These are phyloP conservation scores for Rotaria magnacalcarata DNA, from an alignment of 2,888 invertebrate species.

Conservation along the genomic window DNA sequence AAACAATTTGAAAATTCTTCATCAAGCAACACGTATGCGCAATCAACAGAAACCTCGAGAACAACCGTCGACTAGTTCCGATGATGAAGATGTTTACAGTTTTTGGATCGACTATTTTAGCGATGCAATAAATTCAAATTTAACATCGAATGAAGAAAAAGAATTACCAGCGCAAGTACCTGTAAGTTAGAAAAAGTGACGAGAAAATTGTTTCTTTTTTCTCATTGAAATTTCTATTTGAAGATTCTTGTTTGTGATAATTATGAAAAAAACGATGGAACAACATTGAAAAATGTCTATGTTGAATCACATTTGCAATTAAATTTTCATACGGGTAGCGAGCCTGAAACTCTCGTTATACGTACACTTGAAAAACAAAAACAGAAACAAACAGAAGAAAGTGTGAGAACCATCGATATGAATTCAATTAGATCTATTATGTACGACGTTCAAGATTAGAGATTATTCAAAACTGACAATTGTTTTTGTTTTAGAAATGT, in stretches of 20 bases:
- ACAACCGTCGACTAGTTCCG: neutral
- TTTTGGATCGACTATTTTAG: conserved; percentile 26
- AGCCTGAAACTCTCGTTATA: conserved; percentile 2
- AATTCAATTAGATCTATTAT: conserved; percentile 11
- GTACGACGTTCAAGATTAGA: neutral
- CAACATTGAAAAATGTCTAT: too few relatives aligned
- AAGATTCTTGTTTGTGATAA: too few relatives aligned
- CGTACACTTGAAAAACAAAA: neutral
- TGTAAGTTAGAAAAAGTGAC: neutral
- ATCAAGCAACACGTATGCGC: neutral
- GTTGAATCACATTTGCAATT: conserved; percentile 27
- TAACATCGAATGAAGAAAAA: neutral
- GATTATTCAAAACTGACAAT: neutral
- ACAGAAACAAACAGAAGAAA: too few relatives aligned
- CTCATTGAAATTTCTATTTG: too few relatives aligned
- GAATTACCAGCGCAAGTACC: conserved; percentile 26
- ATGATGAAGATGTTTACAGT: neutral
- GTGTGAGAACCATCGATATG: neutral
- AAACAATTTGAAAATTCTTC: too few relatives aligned
- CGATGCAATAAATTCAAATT: conserved; percentile 12
- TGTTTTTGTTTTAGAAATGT: conserved; percentile 13
- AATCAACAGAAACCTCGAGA: neutral
- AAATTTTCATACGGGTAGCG: conserved; percentile 7
- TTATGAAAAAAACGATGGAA: too few relatives aligned
- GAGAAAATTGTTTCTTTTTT: too few relatives aligned